phyloP scores from a whole-genome alignment of 2,797 vertebrate genomes.

The Diplodus sargus region DNA sequence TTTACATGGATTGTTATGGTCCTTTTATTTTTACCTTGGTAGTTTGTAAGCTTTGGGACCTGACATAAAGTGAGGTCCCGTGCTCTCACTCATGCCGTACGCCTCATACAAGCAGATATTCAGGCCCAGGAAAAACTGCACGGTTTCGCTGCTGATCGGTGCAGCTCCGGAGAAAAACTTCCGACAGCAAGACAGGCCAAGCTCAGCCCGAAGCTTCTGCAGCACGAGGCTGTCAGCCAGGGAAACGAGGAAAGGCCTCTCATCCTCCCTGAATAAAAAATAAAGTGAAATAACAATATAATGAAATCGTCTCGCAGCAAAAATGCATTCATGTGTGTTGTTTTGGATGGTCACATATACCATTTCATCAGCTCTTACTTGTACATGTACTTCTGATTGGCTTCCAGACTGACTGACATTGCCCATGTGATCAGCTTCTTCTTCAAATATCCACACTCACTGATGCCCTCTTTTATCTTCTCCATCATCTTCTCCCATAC shows the following conservation, averaged over 20 bases:
- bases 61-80: constrained; percentile 91
- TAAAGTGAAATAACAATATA: neutral
- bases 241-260: constrained; percentile 84
- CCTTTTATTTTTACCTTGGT: constrained; percentile 79
- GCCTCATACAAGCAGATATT: constrained; percentile 89
- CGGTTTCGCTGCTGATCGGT: constrained; percentile 86
- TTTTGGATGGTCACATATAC: neutral
- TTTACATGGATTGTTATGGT: neutral
- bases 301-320: neutral
- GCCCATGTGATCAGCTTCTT: constrained; percentile 90
- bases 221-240: constrained; percentile 88
- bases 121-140: constrained; percentile 89
- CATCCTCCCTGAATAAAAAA: constrained; percentile 75
- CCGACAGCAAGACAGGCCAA: constrained; percentile 88
- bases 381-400: constrained; percentile 79
- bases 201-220: constrained; percentile 85
- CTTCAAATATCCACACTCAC: constrained; percentile 87
- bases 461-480: constrained; percentile 85
- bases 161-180: constrained; percentile 91
- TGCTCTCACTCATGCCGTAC: constrained; percentile 93
- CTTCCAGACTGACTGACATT: constrained; percentile 88
- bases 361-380: constrained; percentile 74
- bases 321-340: neutral
- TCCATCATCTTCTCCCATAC: constrained; percentile 96
- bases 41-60: constrained; percentile 83